Conservation (phyloP, 1,140 invertebrate genomes). For the Bombyx mori region DNA sequence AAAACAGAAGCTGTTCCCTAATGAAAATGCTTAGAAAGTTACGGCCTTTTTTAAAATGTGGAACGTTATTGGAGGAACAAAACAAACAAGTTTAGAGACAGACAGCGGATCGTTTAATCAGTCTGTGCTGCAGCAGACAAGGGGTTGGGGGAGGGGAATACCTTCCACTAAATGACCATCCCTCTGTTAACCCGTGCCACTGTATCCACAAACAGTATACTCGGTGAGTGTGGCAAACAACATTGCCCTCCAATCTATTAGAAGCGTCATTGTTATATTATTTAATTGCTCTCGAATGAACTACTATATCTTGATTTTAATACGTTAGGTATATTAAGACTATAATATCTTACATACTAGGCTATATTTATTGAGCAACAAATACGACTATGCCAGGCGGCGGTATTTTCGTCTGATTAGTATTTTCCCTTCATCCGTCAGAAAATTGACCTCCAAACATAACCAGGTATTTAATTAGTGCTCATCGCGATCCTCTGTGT, state of each 20-base stretch:
- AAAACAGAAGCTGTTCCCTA: too few relatives aligned
- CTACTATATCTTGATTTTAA: too few relatives aligned
- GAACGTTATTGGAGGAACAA: conserved; percentile 32
- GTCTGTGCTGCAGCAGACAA: conserved; percentile 46
- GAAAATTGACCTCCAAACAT: too few relatives aligned
- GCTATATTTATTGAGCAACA: too few relatives aligned
- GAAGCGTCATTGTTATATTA: conserved; percentile 23
- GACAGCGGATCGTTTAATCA: conserved; percentile 61
- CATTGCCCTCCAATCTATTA: conserved; percentile 11
- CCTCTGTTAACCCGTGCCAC: conserved; percentile 60
- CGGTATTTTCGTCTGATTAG: too few relatives aligned
- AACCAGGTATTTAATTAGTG: too few relatives aligned
- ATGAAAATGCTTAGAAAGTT: too few relatives aligned
- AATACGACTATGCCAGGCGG: too few relatives aligned
- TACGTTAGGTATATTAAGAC: too few relatives aligned
- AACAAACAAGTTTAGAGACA: conserved; percentile 48
- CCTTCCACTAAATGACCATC: conserved; percentile 66
- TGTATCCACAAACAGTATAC: conserved; percentile 63
- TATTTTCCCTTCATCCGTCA: too few relatives aligned
- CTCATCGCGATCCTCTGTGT: too few relatives aligned
- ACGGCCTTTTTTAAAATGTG: conserved; percentile 19
- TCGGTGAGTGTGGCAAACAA: conserved; percentile 52
- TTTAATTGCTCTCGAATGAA: not conserved
- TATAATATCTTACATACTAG: too few relatives aligned
- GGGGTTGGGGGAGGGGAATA: conserved; percentile 22